Conservation (phyloP, 2,888 invertebrate species). For the Sphecodes monilicornis region DNA sequence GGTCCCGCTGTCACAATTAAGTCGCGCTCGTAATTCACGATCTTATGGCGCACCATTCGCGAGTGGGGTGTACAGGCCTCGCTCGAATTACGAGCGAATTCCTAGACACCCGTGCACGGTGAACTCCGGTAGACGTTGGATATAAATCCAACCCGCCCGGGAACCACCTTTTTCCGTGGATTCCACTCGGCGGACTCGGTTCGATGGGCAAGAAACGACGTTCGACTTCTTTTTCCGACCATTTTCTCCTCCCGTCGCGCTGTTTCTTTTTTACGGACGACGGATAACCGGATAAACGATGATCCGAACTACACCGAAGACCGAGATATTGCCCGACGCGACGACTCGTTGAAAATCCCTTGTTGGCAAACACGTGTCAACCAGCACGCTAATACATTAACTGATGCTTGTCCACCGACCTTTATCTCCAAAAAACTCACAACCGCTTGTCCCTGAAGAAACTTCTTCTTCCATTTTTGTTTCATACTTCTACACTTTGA, state of each 20-base stretch:
- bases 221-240: background rate
- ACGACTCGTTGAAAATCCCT: background rate
- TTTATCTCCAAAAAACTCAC: background rate
- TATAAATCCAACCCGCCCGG: constrained; percentile 25
- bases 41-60: constrained; percentile 19
- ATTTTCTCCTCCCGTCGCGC: background rate
- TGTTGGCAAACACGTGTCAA: constrained; percentile 9
- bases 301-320: background rate
- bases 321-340: constrained; percentile 10
- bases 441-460: background rate
- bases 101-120: constrained; percentile 3
- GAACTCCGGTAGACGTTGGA: constrained; percentile 19
- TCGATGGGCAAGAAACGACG: constrained; percentile 25
- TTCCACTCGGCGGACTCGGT: constrained; percentile 12
- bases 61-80: constrained; percentile 21
- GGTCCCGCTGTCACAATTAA: constrained; percentile 44
- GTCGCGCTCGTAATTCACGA: constrained; percentile 41
- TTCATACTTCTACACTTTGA: too few relatives aligned
- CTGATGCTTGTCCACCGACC: background rate
- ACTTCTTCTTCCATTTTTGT: too few relatives aligned
- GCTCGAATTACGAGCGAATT: constrained; percentile 25
- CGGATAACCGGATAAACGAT: constrained; percentile 32
- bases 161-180: constrained; percentile 4
- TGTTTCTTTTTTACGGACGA: background rate
- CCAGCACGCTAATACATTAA: background rate